Percentiles rank a stretch among this genome's conserved stretches.
Evolutionary conservation across 37 sponge, comb jelly and placozoan genomes (phyloP).

Genomic region (Diacarnus erythraeanus): DNA sequence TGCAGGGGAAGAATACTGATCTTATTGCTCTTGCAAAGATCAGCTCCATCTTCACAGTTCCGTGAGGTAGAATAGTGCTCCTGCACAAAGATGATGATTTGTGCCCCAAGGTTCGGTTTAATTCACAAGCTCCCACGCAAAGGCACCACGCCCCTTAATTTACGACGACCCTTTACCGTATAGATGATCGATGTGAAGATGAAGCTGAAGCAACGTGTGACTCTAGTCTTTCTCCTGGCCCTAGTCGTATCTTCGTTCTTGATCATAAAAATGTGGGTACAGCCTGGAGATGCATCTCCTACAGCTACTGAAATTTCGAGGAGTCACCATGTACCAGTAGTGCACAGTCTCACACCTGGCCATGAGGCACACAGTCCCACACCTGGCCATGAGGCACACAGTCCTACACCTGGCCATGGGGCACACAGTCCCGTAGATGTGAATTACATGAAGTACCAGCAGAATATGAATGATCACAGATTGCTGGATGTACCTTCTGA

Average conservation of each 20-base stretch:
- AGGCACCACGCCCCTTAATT: slow-evolving; percentile 8
- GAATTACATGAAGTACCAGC: neutral
- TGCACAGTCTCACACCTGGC: neutral
- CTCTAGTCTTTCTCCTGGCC: neutral
- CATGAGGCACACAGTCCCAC: neutral
- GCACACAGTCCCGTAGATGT: neutral
- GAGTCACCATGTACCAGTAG: neutral
- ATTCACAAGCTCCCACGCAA: slow-evolving; percentile 8
- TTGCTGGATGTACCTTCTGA: neutral
- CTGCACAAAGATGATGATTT: no score
- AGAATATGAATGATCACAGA: neutral
- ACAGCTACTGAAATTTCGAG: neutral
- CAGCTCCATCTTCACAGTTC: no score
- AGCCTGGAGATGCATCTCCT: no score
- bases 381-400: neutral
- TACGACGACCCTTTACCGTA: neutral
- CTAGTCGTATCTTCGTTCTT: slow-evolving; percentile 9
- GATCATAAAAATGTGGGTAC: slow-evolving; percentile 16
- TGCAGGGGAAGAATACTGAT: no score
- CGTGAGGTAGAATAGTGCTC: no score
- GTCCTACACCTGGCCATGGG: neutral
- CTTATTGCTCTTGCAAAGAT: no score
- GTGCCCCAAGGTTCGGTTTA: no score
- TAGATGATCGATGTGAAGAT: neutral
- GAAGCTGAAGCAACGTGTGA: slow-evolving; percentile 49